Evolutionary conservation across 2,113 vertebrate genomes (phyloP), one percentile per base, ranked within the genome.

Genomic region (Ursus arctos): DNA sequence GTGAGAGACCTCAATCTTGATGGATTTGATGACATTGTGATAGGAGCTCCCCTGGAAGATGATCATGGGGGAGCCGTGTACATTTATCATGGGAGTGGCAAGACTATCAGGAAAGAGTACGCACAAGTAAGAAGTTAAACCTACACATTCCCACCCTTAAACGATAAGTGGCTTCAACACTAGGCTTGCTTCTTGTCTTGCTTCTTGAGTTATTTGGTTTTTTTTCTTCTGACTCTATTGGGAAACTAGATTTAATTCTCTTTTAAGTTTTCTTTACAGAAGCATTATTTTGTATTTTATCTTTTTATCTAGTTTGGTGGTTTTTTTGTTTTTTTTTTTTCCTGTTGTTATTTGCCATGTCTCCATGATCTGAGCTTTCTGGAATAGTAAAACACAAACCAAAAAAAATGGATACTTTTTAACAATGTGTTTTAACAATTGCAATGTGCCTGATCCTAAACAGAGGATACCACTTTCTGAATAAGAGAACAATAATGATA

Each of bases 21-120:
- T 8, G 99, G 99, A 0, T 99, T 99, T 59, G 99, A 99, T 61
- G 99, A 99, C 85, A 97, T 99, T 22, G 99, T 99, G 43, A 99
- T 99, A 36, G 99, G 99, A 0, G 99, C 99, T 1, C 99, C 99
- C 0, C 97, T 99, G 43, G 99, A 99, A 95, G 99, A 99, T 43
- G 99, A 99, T 97, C 99, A 99, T 79, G 98, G 98, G 0, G 99
- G 99, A 49, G 99, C 99, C 2, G 99, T 99, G 43, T 99, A 99
- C 97, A 98, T 99, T 97, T 99, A 99, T 94, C 99, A 99, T 0
- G 99, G 99, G 33, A 97, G 3, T 6, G 98, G 99, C 80, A 99
- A 95, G 76, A 99, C 98, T 0, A 99, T 99, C 88, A 99, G 98
- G 95, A 98, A 99, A 97, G 99, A 99, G 67, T 99, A 99, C 79